Base-by-base conservation (phyloP, 2,797 vertebrate species). In the Halcyon badia region DNA sequence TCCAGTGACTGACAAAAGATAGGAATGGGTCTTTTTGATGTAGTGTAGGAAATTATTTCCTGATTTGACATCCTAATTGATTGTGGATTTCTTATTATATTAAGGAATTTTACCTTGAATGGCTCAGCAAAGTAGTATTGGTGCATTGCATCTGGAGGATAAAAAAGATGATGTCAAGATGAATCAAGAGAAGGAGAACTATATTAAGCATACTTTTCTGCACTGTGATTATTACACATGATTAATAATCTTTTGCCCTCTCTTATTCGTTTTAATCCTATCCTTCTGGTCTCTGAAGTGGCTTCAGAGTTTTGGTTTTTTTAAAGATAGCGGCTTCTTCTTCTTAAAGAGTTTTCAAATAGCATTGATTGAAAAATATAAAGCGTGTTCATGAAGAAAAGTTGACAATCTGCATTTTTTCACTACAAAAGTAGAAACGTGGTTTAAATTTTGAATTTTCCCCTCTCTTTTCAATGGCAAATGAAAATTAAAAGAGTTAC, bases 1-100 rank as follows among this genome's bases (percentile, higher is more conserved):
- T 31, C 65, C 66, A 49, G 11, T 90, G 96, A 93, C 94, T 95
- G 95, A 96, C 96, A 97, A 96, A 92, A 96, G 92, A 94, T 77
- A 95, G 83, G 91, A 96, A 87, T 77, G 77, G 24, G 75, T 66
- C 96, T 97, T 96, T 97, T 77, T 91, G 77, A 96, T 93, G 95
- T 88, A 87, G 87, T 8, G 6, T 77, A 75, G 86, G 83, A 91
- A 96, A 94, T 69, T 96, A 95, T 96, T 97, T 97, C 51, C 89
- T 95, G 87, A 96, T 96, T 92, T 96, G 88, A 95, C 93, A 78
- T 51, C 64, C 33, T 94, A 96, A 94, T 93, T 96, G 93, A 79
- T 48, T 92, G 49, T 81, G 90, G 88, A 87, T 80, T 89, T 94
- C 88, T 87, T 87, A 89, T 79, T 93, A 71, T 83, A 44, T 66